Base-by-base conservation (phyloP, 2,797 vertebrate species). In the Tenualosa ilisha region DNA sequence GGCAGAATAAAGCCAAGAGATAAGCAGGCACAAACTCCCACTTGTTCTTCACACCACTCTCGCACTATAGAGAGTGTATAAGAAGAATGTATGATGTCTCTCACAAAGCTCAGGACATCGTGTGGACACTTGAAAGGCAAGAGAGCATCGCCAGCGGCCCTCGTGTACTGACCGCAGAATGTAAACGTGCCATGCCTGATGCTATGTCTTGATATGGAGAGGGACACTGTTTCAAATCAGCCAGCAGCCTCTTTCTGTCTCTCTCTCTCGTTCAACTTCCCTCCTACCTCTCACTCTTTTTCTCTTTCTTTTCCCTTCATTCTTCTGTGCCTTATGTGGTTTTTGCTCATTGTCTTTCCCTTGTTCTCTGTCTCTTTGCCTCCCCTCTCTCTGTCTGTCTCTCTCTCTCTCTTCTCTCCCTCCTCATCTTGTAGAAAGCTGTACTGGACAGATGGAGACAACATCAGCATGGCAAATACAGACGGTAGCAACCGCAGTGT, bases 361-460 rank as follows among this genome's bases (percentile, higher is more conserved):
- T 15, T 13, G 0, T 26, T 13, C 65, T 1, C 31, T 5, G 12
- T 56, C 4, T 56, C 20, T 65, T 26, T 6, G 5, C n/a, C n/a
- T 26, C 61, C 24, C 51, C 50, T 84, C 84, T 20, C 72, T 83
- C 31, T 46, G 24, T 87, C 84, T 79, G 53, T 85, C 83, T 86
- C 72, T n/a, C 51, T 20, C 24, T 65, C 11, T 13, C 24, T 31
- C 26, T 63, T n/a, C 51, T 20, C 24, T 65, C 11, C 12, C 24
- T 31, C 26, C 63, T 31, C 63, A 65, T 65, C 31, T 75, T 75
- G 68, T 89, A 99, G 98, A 85, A 99, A 99, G 89, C 94, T 99
- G 2, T 99, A 97, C 92, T 99, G 98, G 98, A 99, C 97, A 0
- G 98, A 99, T 0, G 97, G 98, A 6, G 98, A 99, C 93, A 99